A percentile compares a stretch with the other conserved stretches of the same genome.
Conservation (phyloP, 2,113 vertebrate genomes). For the Percina caprodes region DNA sequence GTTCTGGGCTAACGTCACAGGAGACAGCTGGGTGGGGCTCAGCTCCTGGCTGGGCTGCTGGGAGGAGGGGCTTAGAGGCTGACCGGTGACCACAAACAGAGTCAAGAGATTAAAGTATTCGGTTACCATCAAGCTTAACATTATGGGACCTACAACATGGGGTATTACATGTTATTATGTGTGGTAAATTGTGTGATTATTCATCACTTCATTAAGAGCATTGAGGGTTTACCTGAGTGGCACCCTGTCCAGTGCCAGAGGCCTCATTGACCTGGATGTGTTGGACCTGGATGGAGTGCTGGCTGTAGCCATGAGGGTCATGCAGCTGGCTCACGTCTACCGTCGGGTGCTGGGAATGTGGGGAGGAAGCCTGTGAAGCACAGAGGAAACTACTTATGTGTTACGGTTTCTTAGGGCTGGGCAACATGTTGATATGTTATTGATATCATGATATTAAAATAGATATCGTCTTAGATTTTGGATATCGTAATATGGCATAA, state of each 20-base stretch:
- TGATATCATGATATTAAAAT: too few relatives aligned
- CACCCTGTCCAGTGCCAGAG: slow-evolving; percentile 72
- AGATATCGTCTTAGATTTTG: too few relatives aligned
- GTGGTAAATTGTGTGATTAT: too few relatives aligned
- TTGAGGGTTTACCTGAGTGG: slow-evolving; percentile 85
- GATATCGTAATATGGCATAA: too few relatives aligned
- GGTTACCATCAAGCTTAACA: background rate
- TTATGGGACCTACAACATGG: background rate
- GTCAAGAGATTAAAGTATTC: background rate
- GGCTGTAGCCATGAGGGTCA: slow-evolving; percentile 93
- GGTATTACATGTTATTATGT: background rate
- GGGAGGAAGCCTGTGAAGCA: slow-evolving; percentile 88
- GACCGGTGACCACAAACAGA: slow-evolving; percentile 84
- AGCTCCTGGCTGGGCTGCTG: slow-evolving; percentile 91
- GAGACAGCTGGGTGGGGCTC: slow-evolving; percentile 89
- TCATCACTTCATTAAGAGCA: too few relatives aligned
- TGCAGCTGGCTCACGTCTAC: slow-evolving; percentile 97
- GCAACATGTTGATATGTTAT: too few relatives aligned
- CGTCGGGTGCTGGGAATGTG: slow-evolving; percentile 93
- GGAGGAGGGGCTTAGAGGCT: slow-evolving; percentile 92
- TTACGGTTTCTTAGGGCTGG: background rate
- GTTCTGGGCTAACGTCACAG: slow-evolving; percentile 84
- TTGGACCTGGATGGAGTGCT: slow-evolving; percentile 98
- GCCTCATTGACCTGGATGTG: slow-evolving; percentile 96
- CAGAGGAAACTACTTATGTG: background rate